Percentiles rank a stretch among this genome's conserved stretches.
These are phyloP conservation scores for Metalampra italica DNA, from an alignment of 2,888 invertebrate genomes.

Conservation along the genomic window DNA sequence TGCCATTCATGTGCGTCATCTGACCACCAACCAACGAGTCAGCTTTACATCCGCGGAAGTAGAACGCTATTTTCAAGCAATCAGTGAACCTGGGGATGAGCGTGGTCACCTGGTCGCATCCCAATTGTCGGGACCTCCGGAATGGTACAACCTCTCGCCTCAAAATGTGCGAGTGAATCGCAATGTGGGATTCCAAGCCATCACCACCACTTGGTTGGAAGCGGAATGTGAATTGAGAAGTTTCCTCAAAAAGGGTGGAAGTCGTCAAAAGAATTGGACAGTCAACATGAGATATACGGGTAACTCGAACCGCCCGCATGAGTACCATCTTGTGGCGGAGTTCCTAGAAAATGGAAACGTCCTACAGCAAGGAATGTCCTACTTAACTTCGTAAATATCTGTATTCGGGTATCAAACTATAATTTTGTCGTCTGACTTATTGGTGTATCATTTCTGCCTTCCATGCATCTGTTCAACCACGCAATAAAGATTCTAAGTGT, in stretches of 20 bases:
- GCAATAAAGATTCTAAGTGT: too few relatives aligned
- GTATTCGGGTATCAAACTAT: too few relatives aligned
- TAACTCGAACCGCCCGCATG: slow-evolving; percentile 9
- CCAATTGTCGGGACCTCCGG: slow-evolving; percentile 13
- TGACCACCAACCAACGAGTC: neutral
- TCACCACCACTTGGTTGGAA: slow-evolving; percentile 11
- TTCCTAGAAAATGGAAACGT: neutral
- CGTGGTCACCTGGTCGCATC: slow-evolving; percentile 11
- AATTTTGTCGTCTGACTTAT: too few relatives aligned
- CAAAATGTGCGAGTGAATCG: slow-evolving; percentile 12
- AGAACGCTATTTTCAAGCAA: neutral
- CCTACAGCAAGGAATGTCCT: too few relatives aligned
- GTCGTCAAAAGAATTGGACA: slow-evolving; percentile 5
- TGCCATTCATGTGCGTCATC: neutral
- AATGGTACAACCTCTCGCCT: slow-evolving; percentile 13
- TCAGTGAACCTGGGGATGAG: slow-evolving; percentile 8
- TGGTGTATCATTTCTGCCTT: too few relatives aligned
- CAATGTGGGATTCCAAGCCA: slow-evolving; percentile 7
- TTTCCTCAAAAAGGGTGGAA: slow-evolving; percentile 10
- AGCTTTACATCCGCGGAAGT: neutral
- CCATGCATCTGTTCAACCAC: too few relatives aligned
- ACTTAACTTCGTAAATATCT: too few relatives aligned
- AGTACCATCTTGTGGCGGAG: slow-evolving; percentile 4
- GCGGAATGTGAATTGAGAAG: slow-evolving; percentile 10
- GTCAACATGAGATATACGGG: slow-evolving; percentile 7